These are phyloP conservation scores for Echinarachnius parma DNA, from an alignment of 53 echinoderm and acorn worm species.

Conservation along the genomic window DNA sequence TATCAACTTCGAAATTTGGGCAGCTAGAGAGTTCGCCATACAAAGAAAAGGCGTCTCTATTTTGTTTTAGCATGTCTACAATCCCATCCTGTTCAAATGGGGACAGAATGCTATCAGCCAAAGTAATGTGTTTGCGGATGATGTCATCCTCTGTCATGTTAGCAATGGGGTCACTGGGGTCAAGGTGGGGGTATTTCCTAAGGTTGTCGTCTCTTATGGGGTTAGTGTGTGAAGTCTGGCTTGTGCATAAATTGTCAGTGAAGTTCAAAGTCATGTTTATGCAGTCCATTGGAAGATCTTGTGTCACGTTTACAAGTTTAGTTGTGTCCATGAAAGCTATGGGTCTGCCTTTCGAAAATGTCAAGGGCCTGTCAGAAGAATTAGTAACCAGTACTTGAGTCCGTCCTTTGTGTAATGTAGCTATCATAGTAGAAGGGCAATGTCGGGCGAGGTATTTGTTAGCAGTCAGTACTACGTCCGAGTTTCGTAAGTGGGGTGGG, in stretches of 20 bases:
- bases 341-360: no score
- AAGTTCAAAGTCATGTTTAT: background rate
- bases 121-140: constrained; percentile 11
- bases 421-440: no score
- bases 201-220: constrained; percentile 15
- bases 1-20: constrained; percentile 47
- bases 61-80: constrained; percentile 8
- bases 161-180: constrained; percentile 18
- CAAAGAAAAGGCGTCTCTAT: constrained; percentile 50
- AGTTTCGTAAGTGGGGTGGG: no score
- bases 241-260: background rate
- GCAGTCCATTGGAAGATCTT: background rate
- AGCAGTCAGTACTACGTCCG: no score
- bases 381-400: no score
- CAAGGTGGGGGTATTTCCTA: no score
- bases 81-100: constrained; percentile 5
- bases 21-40: constrained; percentile 51
- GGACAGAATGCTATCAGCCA: constrained; percentile 25
- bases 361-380: no score
- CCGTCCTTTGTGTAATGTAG: no score
- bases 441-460: no score
- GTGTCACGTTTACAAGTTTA: background rate
- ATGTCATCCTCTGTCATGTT: constrained; percentile 39
- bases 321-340: background rate
- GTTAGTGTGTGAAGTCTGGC: background rate